Evolutionary conservation across 2,888 invertebrate genomes (phyloP), one percentile per base, ranked within the genome.

Genomic region (Polylopha cassiicola): DNA sequence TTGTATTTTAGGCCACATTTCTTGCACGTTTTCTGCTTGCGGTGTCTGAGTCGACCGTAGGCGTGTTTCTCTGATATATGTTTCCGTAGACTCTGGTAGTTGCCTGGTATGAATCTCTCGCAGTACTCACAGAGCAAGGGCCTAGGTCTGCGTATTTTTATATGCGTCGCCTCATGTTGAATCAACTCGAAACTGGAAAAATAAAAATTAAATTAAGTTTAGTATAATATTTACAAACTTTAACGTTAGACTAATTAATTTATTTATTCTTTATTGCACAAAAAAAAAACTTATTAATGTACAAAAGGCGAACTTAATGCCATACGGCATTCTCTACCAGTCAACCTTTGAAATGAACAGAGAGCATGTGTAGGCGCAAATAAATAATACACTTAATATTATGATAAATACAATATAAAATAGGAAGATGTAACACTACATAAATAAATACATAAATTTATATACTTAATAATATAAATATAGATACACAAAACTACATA

Each of bases 111-210:
- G 33, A 57, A 70, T 4, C 53, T 41, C 4, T 70, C 65, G 32
- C 72, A 72, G 1, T 51, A 26, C 0, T 36, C 30, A 30, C 73
- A 73, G 0, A 62, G 20, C 0, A 41, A 39, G 2, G 39, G 51
- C 1, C 18, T 8, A 0, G 39, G 18, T 3, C 14, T 29, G 7
- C 48, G 47, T 1, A 58, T 20, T 3, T 1, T 17, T 2, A 69
- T 44, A n/a, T 73, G 73, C 0, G 16, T n/a, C 0, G 51, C 24
- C 18, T 73, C 65, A 9, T 73, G 73, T 2, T 53, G 36, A 5
- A 70, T 55, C 0, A 58, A 38, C 0, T 56, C 43, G 10, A 55
- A 67, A 28, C 73, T 73, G 69, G 1, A 61, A 65, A 13, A 8
- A 22, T 11, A 20, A 23, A n/a, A 14, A 21, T 15, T 9, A 16